Evolutionary conservation across 2,888 invertebrate genomes (phyloP), one percentile per base, ranked within the genome.

Genomic region (Polymixis lichenea): DNA sequence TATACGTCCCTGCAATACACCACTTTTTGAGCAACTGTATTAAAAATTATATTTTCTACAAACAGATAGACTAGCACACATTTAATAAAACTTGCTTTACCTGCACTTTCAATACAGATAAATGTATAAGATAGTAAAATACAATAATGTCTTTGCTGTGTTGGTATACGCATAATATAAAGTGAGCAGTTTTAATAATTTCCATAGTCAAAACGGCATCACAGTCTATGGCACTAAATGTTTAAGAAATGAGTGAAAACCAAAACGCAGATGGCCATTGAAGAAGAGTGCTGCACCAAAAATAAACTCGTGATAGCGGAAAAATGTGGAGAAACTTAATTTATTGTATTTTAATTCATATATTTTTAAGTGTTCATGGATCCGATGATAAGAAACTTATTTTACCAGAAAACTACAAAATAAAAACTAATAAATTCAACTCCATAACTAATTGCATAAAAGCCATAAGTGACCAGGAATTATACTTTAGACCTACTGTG

Each of bases 371-470:
- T 43, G 71, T 65, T 15, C 13, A 75, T n/a, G 66, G 71, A 0
- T 67, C 55, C 22, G 25, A 19, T 46, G 51, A 60, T 11, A 43
- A 7, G 0, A 15, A 62, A 13, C 19, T 71, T 56, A 28, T 71
- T 9, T 13, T 71, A 25, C 66, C 64, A 62, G 38, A 66, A 11
- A 49, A 68, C 22, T 5, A 22, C 28, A 43, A 49, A 13, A 15
- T 2, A 43, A 49, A 83, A 68, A 38, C 65, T 0, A 67, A 19
- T 32, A 43, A 67, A 72, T 87, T 80, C 61, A 32, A 70, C 61
- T 81, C 87, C 19, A 58, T 90, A 58, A 69, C 76, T 5, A 66
- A 86, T 69, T 91, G 91, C 62, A 79, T 91, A 43, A 78, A 77
- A 56, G 76, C 77, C 51, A 83, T 91, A 49, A 81, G 85, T 76